Conservation (phyloP, 1,140 invertebrate species). For the Eurosta solidaginis region DNA sequence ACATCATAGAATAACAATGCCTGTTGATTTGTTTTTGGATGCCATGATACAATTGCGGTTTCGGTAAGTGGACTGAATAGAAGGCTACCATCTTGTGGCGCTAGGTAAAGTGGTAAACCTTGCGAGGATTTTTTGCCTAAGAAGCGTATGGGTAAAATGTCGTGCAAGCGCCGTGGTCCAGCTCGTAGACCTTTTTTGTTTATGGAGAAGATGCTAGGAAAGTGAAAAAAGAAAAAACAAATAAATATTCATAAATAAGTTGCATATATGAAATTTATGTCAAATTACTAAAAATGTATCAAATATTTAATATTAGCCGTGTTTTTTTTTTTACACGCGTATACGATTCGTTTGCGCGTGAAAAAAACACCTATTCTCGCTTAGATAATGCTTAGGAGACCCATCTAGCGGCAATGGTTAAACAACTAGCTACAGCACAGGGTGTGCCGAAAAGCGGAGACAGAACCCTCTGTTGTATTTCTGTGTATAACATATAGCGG, state of each 20-base stretch:
- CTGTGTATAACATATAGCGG: too few species aligned
- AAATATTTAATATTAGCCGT: too few species aligned
- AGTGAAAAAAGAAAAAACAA: neutral
- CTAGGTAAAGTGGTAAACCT: neutral
- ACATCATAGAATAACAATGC: neutral
- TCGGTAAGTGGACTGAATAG: neutral
- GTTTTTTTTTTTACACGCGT: too few species aligned
- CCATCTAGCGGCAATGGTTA: too few species aligned
- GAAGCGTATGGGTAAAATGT: neutral
- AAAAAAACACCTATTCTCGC: too few species aligned
- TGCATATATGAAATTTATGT: too few species aligned
- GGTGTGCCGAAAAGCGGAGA: too few species aligned
- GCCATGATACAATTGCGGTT: neutral
- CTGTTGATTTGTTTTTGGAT: slow-evolving; percentile 1
- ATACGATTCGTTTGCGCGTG: too few species aligned
- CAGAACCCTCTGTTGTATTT: too few species aligned
- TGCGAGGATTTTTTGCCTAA: neutral
- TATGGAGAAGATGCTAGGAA: slow-evolving; percentile 2
- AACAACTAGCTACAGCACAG: too few species aligned
- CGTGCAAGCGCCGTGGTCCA: neutral
- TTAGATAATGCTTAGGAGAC: too few species aligned
- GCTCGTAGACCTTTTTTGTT: neutral
- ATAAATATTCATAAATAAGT: neutral
- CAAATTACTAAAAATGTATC: too few species aligned
- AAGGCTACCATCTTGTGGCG: slow-evolving; percentile 12